These are phyloP conservation scores for Potorous gilbertii DNA, from an alignment of 2,797 vertebrate species.

Conservation along the genomic window DNA sequence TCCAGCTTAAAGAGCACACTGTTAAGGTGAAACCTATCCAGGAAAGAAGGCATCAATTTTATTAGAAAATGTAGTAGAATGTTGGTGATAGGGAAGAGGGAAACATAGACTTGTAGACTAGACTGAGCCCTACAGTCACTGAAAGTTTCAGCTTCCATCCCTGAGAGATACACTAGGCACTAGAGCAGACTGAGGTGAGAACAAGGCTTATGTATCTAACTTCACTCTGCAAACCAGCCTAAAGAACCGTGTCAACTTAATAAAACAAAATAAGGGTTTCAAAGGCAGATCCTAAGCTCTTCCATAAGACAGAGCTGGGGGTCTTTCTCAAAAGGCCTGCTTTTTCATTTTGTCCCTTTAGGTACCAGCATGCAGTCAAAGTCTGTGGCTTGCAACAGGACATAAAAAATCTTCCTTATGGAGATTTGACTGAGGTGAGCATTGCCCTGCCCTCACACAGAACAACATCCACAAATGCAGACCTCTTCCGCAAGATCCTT, in stretches of 20 bases:
- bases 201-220: not conserved
- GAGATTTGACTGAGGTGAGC: conserved; percentile 89
- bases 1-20: not conserved
- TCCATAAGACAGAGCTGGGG: not conserved
- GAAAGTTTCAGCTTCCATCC: not conserved
- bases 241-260: not conserved
- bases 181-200: not conserved
- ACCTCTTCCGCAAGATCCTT: not conserved
- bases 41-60: not conserved
- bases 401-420: conserved; percentile 85
- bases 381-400: conserved; percentile 85
- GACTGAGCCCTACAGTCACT: not conserved
- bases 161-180: not conserved
- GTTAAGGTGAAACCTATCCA: not conserved
- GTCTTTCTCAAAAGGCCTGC: not conserved
- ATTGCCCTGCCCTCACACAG: not conserved
- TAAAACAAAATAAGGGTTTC: not conserved
- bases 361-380: conserved; percentile 84
- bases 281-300: not conserved
- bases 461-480: not conserved
- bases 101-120: not conserved
- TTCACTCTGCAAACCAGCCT: not conserved
- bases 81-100: not conserved
- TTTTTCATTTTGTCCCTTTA: conserved; percentile 63
- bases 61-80: not conserved